Base-by-base conservation (phyloP, 2,797 vertebrate genomes). In the Pseudomugil gertrudae region DNA sequence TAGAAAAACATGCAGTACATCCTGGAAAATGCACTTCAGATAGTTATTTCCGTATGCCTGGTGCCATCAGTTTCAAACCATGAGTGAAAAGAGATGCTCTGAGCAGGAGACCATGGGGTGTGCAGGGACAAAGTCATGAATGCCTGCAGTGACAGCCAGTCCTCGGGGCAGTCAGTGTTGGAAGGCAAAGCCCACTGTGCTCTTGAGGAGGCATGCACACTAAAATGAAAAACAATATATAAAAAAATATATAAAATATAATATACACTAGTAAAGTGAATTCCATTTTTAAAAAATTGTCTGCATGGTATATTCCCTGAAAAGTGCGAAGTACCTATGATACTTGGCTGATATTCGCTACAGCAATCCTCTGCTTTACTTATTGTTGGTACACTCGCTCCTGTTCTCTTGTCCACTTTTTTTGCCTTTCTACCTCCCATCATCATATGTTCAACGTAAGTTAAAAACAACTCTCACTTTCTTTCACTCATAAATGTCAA, bases 61-160 rank as follows among this genome's bases (percentile, higher is more conserved):
- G 26, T 73, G 50, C 66, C 70, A 61, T 74, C 66, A 40, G 38
- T 71, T 80, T 72, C 9, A 38, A 30, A 61, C 61, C 32, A 5
- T 6, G 7, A 26, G 26, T 33, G 32, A 24, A 33, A 50, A 45
- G 43, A 57, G 50, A 21, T 9, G 65, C 70, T 61, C 32, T 26
- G 50, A 70, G 76, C 54, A 40, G 43, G 40, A 70, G 61, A 45
- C 0, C 17, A 27, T 26, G 29, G 26, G 33, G 26, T 15, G 15
- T 50, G 63, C 23, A 43, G 50, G 13, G 48, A 29, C 40, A 59
- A 32, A 69, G 66, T 78, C 72, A 69, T 3, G 24, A 65, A 69
- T 19, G 74, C 52, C 74, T 72, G 63, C 76, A 66, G 77, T 84
- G 84, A 86, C 80, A 81, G 76, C 66, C 38, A 7, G 57, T 78